Percentiles rank a stretch among this genome's conserved stretches.
phyloP scores from a whole-genome alignment of 1,140 invertebrate species.

The Asbolus verrucosus region DNA sequence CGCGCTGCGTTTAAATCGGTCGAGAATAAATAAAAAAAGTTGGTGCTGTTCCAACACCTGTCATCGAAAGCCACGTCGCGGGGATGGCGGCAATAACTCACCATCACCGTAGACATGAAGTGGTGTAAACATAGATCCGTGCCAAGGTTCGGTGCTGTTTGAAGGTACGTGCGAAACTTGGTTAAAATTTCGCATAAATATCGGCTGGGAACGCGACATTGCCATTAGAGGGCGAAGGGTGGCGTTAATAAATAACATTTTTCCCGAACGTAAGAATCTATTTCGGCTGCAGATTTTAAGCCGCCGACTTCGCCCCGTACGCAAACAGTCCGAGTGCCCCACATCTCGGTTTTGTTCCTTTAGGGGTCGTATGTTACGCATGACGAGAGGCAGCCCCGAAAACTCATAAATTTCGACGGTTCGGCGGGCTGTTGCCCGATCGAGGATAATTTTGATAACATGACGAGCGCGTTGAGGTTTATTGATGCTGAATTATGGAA shows the following conservation, averaged over 20 bases:
- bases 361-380: too few species aligned
- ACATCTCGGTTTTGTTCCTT: conserved; percentile 8
- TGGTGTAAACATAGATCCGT: conserved; percentile 11
- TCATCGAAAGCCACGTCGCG: not conserved
- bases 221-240: not conserved
- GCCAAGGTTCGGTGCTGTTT: conserved; percentile 5
- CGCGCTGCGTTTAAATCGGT: conserved; percentile 5
- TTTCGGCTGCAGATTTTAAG: too few species aligned
- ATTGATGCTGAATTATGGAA: conserved; percentile 33
- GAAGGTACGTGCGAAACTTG: not conserved
- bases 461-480: conserved; percentile 8
- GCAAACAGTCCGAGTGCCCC: not conserved
- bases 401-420: conserved; percentile 17
- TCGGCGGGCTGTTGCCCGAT: not conserved
- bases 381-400: too few species aligned
- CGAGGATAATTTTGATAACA: conserved; percentile 23
- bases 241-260: conserved; percentile 11
- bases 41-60: conserved; percentile 11
- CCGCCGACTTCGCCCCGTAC: too few species aligned
- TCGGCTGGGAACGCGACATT: not conserved
- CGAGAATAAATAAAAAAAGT: conserved; percentile 8
- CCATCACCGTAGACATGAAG: not conserved
- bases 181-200: not conserved
- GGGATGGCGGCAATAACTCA: conserved; percentile 19
- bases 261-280: not conserved